phyloP scores from a whole-genome alignment of 2,888 invertebrate genomes.

The Leptinotarsa juncta region DNA sequence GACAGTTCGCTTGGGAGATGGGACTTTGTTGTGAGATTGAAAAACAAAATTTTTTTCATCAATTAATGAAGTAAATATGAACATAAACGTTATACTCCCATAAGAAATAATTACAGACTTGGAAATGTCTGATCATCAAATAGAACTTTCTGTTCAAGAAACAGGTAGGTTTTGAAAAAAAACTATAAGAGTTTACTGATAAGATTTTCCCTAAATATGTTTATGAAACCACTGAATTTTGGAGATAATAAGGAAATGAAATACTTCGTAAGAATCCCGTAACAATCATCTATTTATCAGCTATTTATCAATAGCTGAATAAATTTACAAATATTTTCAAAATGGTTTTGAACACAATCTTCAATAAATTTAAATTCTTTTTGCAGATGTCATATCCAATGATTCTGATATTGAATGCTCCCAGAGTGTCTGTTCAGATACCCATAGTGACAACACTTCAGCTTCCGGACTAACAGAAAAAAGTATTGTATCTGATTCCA shows the following conservation, averaged over 20 bases:
- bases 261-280: no score
- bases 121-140: conserved; percentile 44
- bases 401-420: conserved; percentile 64
- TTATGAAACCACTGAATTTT: no score
- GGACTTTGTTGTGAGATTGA: neutral
- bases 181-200: neutral
- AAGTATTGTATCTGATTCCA: conserved; percentile 59
- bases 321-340: no score
- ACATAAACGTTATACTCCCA: neutral
- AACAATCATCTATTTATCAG: no score
- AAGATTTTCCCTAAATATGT: neutral
- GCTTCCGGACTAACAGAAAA: conserved; percentile 62
- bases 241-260: no score
- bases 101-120: neutral
- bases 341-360: no score
- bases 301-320: no score
- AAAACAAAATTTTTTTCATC: neutral
- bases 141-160: conserved; percentile 41
- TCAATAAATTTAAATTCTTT: no score
- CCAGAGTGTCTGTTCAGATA: conserved; percentile 64
- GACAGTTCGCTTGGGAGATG: neutral
- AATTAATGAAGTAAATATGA: neutral
- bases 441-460: conserved; percentile 64
- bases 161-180: conserved; percentile 37
- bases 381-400: conserved; percentile 52